phyloP scores from a whole-genome alignment of 2,113 vertebrate genomes.

The Mugil cephalus region DNA sequence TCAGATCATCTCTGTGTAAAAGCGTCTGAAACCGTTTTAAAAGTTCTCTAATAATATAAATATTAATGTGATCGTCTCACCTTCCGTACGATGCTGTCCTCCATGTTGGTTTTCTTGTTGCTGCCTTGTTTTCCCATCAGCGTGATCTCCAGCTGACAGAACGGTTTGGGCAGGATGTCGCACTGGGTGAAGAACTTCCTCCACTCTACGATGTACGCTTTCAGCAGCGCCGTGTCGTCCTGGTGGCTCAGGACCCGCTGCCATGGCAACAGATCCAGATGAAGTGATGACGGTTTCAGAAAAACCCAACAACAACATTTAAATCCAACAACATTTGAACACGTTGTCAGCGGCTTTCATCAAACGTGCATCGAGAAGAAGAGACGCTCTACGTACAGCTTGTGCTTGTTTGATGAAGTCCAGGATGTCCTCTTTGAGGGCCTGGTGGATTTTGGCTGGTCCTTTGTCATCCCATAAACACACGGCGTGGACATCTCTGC shows the following conservation, averaged over 20 bases:
- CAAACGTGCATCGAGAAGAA: too few species aligned
- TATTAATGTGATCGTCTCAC: too few species aligned
- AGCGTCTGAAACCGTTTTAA: too few species aligned
- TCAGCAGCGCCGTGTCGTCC: conserved; percentile 95
- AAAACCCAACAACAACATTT: too few species aligned
- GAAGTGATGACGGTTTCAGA: too few species aligned
- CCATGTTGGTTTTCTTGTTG: conserved; percentile 97
- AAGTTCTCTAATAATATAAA: too few species aligned
- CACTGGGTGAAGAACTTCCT: conserved; percentile 91
- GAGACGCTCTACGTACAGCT: conserved; percentile 84
- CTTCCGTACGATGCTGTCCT: conserved; percentile 98
- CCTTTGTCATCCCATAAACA: conserved; percentile 99
- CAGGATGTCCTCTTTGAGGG: conserved; percentile 97
- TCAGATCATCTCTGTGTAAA: too few species aligned
- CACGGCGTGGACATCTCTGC: conserved; percentile 96
- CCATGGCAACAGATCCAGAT: conserved; percentile 34
- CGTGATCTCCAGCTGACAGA: conserved; percentile 92
- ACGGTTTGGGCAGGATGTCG: conserved; percentile 92
- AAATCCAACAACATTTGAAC: too few species aligned
- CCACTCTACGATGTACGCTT: conserved; percentile 98
- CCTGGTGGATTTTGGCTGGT: conserved; percentile 98
- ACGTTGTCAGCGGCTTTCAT: too few species aligned
- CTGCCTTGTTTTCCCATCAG: conserved; percentile 98
- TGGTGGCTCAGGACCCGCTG: conserved; percentile 97
- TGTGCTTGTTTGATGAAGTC: conserved; percentile 99